Base-by-base conservation (phyloP, 2,113 vertebrate genomes). In the Trochalopteron elliotii region DNA sequence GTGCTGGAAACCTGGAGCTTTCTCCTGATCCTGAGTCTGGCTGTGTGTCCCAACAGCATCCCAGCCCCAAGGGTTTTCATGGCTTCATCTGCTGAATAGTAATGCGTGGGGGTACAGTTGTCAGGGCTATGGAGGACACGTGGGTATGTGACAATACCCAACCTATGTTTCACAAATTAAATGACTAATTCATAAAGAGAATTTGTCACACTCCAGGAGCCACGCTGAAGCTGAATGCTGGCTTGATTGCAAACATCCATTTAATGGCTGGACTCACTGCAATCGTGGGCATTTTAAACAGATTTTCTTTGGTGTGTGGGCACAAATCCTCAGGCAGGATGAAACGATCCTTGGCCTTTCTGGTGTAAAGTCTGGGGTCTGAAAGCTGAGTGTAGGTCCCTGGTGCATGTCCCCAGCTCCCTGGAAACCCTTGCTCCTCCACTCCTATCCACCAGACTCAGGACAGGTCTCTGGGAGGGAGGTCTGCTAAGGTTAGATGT, bases 101-200 rank as follows among this genome's bases (percentile, higher is more conserved):
- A 60, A 84, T 30, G 60, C 0, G 25, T 83, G 74, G 72, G 85
- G 47, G 80, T 85, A 63, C 49, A 75, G 87, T 22, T 72, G 63
- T 83, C 92, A 94, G 87, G 53, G 60, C 53, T 49, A 5, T 3
- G 16, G 42, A 71, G 81, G 53, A 94, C 90, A 87, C 3, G 55
- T 95, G 87, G 90, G 40, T 89, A 49, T 74, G 71, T 93, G 83
- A 86, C 88, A 91, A 93, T 63, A 93, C 30, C 64, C 96, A 95
- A 83, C 90, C 92, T 89, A 12, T 89, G 72, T 94, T 96, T 94
- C 80, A 85, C 71, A 95, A 96, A 95, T 87, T 83, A 71, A 95
- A 96, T 96, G 88, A 96, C 87, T 96, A 94, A 94, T 95, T 96
- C 94, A 94, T 95, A 93, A 93, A 92, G 82, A 85, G 35, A 93